Evolutionary conservation across 2,888 invertebrate genomes (phyloP), one percentile per base, ranked within the genome.

Genomic region (Neoscelio sp.): DNA sequence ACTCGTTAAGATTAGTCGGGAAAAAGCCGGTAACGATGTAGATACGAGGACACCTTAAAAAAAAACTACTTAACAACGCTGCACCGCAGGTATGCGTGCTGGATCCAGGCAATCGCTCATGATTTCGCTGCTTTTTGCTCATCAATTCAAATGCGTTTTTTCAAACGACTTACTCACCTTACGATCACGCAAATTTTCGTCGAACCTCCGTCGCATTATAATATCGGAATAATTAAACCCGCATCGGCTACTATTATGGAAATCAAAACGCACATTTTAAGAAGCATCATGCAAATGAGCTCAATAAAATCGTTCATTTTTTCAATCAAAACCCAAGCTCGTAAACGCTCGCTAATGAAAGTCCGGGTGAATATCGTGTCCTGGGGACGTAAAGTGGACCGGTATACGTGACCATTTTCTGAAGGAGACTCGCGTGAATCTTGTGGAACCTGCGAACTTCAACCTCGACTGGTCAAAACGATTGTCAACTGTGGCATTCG

Each of bases 1-100:
- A 80, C 82, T 81, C 83, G 80, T 84, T 76, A 82, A 85, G 81
- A 87, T 87, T 87, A 85, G 84, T 79, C 80, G 73, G 83, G 84
- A 87, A 87, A 87, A 85, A 87, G 86, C 78, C 82, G 85, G 87
- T 87, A 88, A 87, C 87, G 87, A 87, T 84, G 83, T 65, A 80
- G 84, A 82, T 82, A 80, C 83, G 83, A 83, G 83, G 86, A 85
- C 82, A 84, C 78, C 75, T 42, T 67, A 70, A 48, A 77, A 84
- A 85, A 85, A 86, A 87, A 84, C 80, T 82, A 75, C 80, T 82
- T 82, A 80, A 82, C 84, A 80, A 78, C 78, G 73, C 76, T 65
- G 74, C 82, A 71, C 62, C 78, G 58, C 62, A 33, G 83, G 74
- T 82, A 81, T 82, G 81, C 80, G 76, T 70, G 70, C 56, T 46